Percentiles rank a stretch among this genome's conserved stretches.
phyloP scores from a whole-genome alignment of 2,888 invertebrate species.

The Autographa gamma region DNA sequence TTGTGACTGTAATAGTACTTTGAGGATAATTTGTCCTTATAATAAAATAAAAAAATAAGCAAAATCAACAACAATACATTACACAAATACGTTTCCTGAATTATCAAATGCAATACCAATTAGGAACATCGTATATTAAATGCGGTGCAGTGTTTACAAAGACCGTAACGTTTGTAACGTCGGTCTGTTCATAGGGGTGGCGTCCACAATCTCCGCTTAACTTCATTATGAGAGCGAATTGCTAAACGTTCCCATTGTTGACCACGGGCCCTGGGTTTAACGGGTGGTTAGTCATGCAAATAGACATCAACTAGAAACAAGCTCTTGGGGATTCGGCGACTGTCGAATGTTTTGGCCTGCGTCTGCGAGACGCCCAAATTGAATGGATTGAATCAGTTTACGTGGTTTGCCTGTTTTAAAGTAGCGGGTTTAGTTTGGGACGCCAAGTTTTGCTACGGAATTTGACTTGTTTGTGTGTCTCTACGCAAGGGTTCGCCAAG shows the following conservation, averaged over 20 bases:
- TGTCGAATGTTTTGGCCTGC: slow-evolving; percentile 62
- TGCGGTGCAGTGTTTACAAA: slow-evolving; percentile 56
- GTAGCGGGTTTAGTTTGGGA: slow-evolving; percentile 30
- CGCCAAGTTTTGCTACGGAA: neutral
- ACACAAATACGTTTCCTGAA: slow-evolving; percentile 2
- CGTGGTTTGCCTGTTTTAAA: slow-evolving; percentile 43
- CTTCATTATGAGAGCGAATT: slow-evolving; percentile 86
- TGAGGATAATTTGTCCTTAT: neutral
- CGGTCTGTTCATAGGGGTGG: slow-evolving; percentile 71
- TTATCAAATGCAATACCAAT: slow-evolving; percentile 37
- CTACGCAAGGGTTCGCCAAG: neutral
- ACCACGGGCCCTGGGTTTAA: slow-evolving; percentile 74
- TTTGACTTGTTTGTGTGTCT: neutral
- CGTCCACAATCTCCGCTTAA: slow-evolving; percentile 83
- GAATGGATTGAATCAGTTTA: slow-evolving; percentile 42
- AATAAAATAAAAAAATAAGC: neutral
- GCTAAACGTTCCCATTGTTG: slow-evolving; percentile 86
- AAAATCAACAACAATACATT: neutral
- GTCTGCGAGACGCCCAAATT: slow-evolving; percentile 53
- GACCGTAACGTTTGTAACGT: slow-evolving; percentile 62
- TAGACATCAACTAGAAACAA: slow-evolving; percentile 78
- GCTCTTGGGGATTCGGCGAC: slow-evolving; percentile 65
- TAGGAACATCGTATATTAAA: slow-evolving; percentile 41
- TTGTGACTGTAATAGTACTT: too few species aligned
- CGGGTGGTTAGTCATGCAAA: slow-evolving; percentile 84